These are phyloP conservation scores for Siderastrea radians DNA, from an alignment of 92 coral and sea anemone genomes.

Conservation along the genomic window DNA sequence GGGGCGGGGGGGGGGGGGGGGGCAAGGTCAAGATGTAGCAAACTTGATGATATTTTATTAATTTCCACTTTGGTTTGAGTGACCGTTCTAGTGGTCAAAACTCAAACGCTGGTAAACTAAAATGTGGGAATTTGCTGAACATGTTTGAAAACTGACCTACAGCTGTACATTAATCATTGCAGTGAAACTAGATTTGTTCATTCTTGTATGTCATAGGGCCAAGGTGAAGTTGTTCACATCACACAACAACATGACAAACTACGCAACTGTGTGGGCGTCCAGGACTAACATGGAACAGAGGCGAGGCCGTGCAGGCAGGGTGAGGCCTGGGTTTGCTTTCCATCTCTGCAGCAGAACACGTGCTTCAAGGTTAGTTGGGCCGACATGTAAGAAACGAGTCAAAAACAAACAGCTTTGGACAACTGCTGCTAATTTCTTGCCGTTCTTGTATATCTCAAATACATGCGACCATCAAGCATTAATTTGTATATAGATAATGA, in stretches of 20 bases:
- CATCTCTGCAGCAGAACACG: constrained; percentile 97
- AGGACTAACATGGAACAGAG: constrained; percentile 99
- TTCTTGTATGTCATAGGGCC: constrained; percentile 70
- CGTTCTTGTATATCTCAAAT: no score
- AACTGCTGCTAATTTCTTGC: no score
- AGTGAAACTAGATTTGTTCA: background rate
- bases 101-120: no score
- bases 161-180: background rate
- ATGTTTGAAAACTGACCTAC: background rate
- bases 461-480: no score
- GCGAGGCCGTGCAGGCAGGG: constrained; percentile 99
- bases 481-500: no score
- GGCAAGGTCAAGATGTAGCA: no score
- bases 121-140: background rate
- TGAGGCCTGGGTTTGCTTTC: constrained; percentile 97
- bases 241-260: constrained; percentile 99
- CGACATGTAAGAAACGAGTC: background rate
- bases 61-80: no score
- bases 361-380: constrained; percentile 77
- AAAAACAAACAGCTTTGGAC: background rate
- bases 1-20: no score
- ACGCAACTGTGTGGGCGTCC: constrained; percentile 99
- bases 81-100: no score
- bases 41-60: no score
- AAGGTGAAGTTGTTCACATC: constrained; percentile 97